Base-by-base conservation (phyloP, 2,113 vertebrate species). In the Urocolius indicus region DNA sequence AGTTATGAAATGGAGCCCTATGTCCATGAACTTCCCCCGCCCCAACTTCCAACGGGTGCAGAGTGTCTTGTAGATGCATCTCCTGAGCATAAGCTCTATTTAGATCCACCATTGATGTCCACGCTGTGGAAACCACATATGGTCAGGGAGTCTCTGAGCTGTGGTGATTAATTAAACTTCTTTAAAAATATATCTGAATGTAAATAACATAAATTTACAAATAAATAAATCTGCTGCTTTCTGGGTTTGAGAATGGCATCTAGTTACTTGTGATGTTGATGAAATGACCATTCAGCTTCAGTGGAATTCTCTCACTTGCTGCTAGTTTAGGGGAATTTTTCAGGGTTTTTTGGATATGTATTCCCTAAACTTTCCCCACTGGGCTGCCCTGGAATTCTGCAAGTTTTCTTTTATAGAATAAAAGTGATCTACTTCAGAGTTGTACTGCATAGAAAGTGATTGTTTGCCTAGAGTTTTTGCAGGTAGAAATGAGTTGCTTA, bases 1-100 rank as follows among this genome's bases (percentile, higher is more conserved):
- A 41, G 46, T 49, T n/a, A 23, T 34, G 36, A 74, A 86, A 69
- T 0, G 0, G n/a, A 86, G 27, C 10, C 36, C 9, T 0, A 0
- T 29, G 43, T 24, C 30, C 52, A 59, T 68, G n/a, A 68, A 34
- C 6, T 11, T 22, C 57, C 13, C 3, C 10, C 46, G 14, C 32
- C 29, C 54, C 23, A 57, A 4, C 27, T 83, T 57, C n/a, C 34
- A n/a, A 52, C 43, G 16, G 48, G 23, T 59, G 8, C 55, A 16
- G 5, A 45, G 23, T 1, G 0, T 26, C 20, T 78, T 43, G 5
- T 38, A 63, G 48, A 16, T 88, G 11, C 20, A 34, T 68, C 45
- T 85, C 13, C 41, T 66, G 27, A 38, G 18, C 11, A 11, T 66
- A 66, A 57, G 9, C 51, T 86, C 49, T 17, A 29, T 24, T 88